Evolutionary conservation across 2,888 invertebrate genomes (phyloP), one percentile per base, ranked within the genome.

Genomic region (Epinotia ramella): DNA sequence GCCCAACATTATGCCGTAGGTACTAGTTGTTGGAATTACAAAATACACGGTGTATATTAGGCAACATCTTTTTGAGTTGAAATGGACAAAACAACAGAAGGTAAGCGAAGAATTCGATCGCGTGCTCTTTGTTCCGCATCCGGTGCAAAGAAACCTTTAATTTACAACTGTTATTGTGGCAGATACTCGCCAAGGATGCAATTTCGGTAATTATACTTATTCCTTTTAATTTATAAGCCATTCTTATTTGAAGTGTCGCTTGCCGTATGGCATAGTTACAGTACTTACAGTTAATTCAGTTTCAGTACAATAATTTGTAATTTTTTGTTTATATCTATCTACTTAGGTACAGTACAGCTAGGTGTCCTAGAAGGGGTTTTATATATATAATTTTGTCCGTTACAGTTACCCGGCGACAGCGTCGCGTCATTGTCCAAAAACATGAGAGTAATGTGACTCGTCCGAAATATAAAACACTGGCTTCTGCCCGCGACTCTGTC

Each of bases 41-140:
- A 65, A 63, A 13, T n/a, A 56, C 9, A 33, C 7, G 57, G 57
- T 16, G 20, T 46, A 20, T 53, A 59, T 68, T 57, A 24, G 44
- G 68, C 69, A 60, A 69, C 44, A 69, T 28, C n/a, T n/a, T 60
- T 69, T 69, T n/a, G 24, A 57, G 67, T 68, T 12, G 16, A 77
- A 78, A 81, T 53, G 80, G 79, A 81, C 78, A 78, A 69, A 79
- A 81, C 88, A 88, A 88, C 93, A 93, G 88, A 89, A 89, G 93
- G 93, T 79, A 89, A 83, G 89, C 93, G 93, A 80, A 78, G 78
- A 65, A 77, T 80, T 74, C 79, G 87, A 91, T 93, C 92, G 93
- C 94, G 93, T 93, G 93, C 89, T 83, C 88, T 88, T 89, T 90
- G 90, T 93, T 90, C 90, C 91, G 90, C 89, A 90, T 89, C 89